Evolutionary conservation across 2,797 vertebrate species (phyloP).

Genomic region (Phataginus tetradactyla): DNA sequence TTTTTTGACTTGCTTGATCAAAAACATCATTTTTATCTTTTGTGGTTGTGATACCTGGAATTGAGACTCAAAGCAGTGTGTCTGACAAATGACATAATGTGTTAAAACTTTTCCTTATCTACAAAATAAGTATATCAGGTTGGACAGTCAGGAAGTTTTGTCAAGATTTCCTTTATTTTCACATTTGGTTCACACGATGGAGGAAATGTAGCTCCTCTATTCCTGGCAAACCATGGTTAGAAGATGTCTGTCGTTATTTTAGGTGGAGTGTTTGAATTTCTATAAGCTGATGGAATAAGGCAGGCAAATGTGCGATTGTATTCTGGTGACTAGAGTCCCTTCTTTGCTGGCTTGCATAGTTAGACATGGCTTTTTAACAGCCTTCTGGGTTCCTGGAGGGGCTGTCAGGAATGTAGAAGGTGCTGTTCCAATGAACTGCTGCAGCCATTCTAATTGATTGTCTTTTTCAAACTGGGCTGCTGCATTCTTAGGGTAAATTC

Average conservation of each 20-base stretch:
- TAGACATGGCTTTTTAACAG: not conserved
- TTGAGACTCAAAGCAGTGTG: not conserved
- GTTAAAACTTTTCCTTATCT: slow-evolving; percentile 3
- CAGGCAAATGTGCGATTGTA: not conserved
- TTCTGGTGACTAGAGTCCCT: not conserved
- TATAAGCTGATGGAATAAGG: not conserved
- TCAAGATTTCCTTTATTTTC: slow-evolving; percentile 34
- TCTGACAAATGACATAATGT: not conserved
- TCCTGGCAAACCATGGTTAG: not conserved
- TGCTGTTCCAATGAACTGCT: not conserved
- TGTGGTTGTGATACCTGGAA: slow-evolving; percentile 13
- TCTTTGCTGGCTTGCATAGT: not conserved
- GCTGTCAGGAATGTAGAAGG: not conserved
- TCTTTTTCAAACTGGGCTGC: too few species aligned
- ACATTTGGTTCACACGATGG: not conserved
- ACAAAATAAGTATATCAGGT: slow-evolving; percentile 26
- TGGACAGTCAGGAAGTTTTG: slow-evolving; percentile 54
- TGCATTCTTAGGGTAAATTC: too few species aligned
- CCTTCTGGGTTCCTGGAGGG: not conserved
- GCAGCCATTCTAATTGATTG: not conserved
- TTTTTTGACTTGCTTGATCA: slow-evolving; percentile 62
- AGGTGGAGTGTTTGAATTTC: not conserved
- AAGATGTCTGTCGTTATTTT: slow-evolving; percentile 20
- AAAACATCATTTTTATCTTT: not conserved
- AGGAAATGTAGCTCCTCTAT: not conserved